Base-by-base conservation (phyloP, 2,888 invertebrate species). In the Drosophila paranaensis region DNA sequence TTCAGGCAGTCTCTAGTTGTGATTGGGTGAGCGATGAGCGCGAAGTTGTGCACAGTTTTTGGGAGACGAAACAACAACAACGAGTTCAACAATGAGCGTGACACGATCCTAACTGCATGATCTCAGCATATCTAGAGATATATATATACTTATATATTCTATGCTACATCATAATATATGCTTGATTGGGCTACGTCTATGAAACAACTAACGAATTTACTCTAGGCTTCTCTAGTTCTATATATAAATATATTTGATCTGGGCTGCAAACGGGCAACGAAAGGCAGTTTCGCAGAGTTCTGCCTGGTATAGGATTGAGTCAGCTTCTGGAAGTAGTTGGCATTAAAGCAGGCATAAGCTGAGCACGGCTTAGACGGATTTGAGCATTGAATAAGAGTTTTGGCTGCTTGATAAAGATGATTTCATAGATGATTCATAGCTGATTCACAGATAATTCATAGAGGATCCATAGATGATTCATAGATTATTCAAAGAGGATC, bases 171-270 rank as follows among this genome's bases (percentile, higher is more conserved):
- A 88, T 83, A 40, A 25, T 80, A 88, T 85, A 88, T 85, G 77
- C 60, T 69, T 85, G 82, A 82, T 85, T 45, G 67, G 69, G 57
- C 84, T 87, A 84, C 74, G 66, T 76, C 77, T 85, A 84, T 87
- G 79, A 84, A 85, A 89, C 89, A 87, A 81, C 84, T 89, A 89
- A 87, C 89, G 84, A 80, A 72, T 76, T 71, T 71, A 69, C 63
- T 76, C 84, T 89, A 84, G 70, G 70, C 73, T 72, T 76, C 70
- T 79, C 73, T 58, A 48, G 39, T 48, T 58, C 48, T 46, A 46
- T 57, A 46, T 57, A 46, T 46, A 27, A 25, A 35, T 45, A 57
- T 57, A 57, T 45, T 25, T 27, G 27, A 30, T 43, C 43, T 56
- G 8, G 43, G 43, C 56, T 56, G 56, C 56, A 43, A 43, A 43